A percentile compares a stretch with the other conserved stretches of the same genome.
phyloP scores from a whole-genome alignment of 2,888 invertebrate genomes.

The Sminthurides aquaticus region DNA sequence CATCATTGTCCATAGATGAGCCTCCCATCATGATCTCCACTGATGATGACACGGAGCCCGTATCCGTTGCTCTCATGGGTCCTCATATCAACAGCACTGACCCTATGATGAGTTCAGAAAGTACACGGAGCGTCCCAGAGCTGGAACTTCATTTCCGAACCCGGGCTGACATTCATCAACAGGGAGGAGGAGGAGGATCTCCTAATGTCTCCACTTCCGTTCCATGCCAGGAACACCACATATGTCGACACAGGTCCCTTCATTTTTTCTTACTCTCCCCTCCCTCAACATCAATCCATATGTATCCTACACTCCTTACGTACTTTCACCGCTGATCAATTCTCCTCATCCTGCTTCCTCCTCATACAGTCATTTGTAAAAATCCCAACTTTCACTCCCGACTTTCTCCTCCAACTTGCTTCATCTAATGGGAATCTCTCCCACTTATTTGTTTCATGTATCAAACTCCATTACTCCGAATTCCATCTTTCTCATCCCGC shows the following conservation, averaged over 20 bases:
- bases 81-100: constrained; percentile 18
- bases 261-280: not conserved
- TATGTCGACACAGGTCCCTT: constrained; percentile 39
- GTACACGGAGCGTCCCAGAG: constrained; percentile 68
- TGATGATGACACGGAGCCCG: constrained; percentile 41
- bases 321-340: too few species aligned
- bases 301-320: too few species aligned
- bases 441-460: too few species aligned
- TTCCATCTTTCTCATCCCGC: too few species aligned
- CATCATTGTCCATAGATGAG: constrained; percentile 39
- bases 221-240: constrained; percentile 29
- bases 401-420: too few species aligned
- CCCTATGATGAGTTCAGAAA: constrained; percentile 27
- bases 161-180: constrained; percentile 29
- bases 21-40: constrained; percentile 41
- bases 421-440: too few species aligned
- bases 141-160: constrained; percentile 62
- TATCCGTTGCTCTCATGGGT: constrained; percentile 25
- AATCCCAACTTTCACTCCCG: too few species aligned
- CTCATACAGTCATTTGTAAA: too few species aligned
- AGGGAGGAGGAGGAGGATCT: constrained; percentile 26
- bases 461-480: too few species aligned
- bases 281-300: not conserved
- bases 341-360: too few species aligned
- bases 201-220: constrained; percentile 27